phyloP scores from a whole-genome alignment of 2,888 invertebrate genomes.

The Drosophila buzzatii region DNA sequence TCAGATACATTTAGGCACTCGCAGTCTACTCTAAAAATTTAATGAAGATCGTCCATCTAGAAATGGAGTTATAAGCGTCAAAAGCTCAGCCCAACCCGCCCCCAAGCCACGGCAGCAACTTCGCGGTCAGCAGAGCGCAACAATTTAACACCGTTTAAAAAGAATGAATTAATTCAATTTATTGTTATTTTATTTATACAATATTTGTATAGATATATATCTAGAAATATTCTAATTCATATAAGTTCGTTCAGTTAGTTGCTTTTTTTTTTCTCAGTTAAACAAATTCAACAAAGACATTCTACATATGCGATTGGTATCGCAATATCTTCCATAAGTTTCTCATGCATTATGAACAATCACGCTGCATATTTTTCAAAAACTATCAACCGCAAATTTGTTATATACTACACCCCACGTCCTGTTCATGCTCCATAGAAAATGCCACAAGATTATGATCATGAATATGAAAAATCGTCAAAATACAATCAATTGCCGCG shows the following conservation, averaged over 20 bases:
- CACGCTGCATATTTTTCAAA: constrained; percentile 20
- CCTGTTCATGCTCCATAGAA: constrained; percentile 45
- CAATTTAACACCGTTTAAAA: too few species aligned
- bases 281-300: not conserved
- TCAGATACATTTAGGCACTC: too few species aligned
- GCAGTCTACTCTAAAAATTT: too few species aligned
- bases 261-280: not conserved
- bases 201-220: too few species aligned
- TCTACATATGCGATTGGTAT: not conserved
- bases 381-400: constrained; percentile 28
- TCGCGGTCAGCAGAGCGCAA: too few species aligned
- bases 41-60: too few species aligned
- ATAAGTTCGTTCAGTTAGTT: not conserved
- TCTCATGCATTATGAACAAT: constrained; percentile 35
- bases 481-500: constrained; percentile 53
- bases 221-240: not conserved
- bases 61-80: too few species aligned
- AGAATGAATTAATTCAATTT: too few species aligned
- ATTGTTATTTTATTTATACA: too few species aligned
- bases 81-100: too few species aligned
- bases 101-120: too few species aligned
- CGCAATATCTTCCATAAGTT: not conserved
- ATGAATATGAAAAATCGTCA: constrained; percentile 49
- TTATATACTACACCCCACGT: constrained; percentile 46
- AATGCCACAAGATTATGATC: constrained; percentile 76